Evolutionary conservation across 2,888 invertebrate species (phyloP), one percentile per base, ranked within the genome.

Genomic region (Alloplasta piceator): DNA sequence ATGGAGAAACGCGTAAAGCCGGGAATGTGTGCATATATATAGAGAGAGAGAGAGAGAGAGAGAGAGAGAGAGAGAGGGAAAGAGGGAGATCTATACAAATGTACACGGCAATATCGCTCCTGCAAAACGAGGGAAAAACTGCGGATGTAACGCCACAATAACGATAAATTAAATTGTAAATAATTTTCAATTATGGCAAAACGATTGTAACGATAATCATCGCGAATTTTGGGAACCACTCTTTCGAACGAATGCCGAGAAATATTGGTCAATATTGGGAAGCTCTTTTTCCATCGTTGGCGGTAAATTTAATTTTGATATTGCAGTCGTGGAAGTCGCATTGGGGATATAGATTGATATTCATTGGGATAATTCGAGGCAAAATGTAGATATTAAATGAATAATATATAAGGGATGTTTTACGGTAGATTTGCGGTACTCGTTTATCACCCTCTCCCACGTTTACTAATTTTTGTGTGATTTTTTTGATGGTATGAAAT

Each of bases 221-320:
- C 16, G 6, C 6, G 48, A 48, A 52, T 52, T 43, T 43, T 43
- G 4, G 1, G 4, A 4, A 10, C 7, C 43, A 43, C 43, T 4
- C 43, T 10, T 43, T 43, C 10, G 1, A 10, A 4, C 43, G 41
- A 50, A 50, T 50, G 6, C 5, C 14, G 7, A 52, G 7, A 52
- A 52, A 52, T 14, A 12, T 52, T 14, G 52, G 12, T 52, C n/a
- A 52, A 52, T 52, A 52, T 52, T 12, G 12, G n/a, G n/a, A n/a
- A n/a, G 14, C 16, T 14, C 43, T 1, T 26, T 64, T 52, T 66
- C 50, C 2, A 61, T 9, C 56, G 46, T 10, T 38, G 41, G 77
- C 70, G 58, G 55, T 73, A 55, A 67, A 78, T 78, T 61, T 73
- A 73, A 67, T 61, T 73, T 46, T 60, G 52, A 46, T 66, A 72